Evolutionary conservation across 2,888 invertebrate genomes (phyloP), one percentile per base, ranked within the genome.

Genomic region (Deilephila elpenor): DNA sequence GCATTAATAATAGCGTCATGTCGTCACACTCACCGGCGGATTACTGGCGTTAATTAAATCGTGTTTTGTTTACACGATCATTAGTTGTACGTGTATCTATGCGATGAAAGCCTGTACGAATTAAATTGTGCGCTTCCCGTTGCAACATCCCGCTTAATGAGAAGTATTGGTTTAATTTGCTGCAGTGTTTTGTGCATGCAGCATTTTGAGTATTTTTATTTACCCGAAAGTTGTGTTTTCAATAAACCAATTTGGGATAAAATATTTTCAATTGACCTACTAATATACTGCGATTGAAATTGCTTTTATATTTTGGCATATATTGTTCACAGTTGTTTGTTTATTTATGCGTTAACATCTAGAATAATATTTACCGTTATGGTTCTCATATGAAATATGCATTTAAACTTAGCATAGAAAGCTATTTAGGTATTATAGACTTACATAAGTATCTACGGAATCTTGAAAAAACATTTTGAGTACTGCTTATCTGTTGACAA

Each of bases 1-100:
- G 44, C 44, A 64, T 20, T 64, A 64, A 64, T 64, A 67, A 75
- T 73, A 64, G 71, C 25, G 17, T 67, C 51, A 67, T 25, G 44
- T 44, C 25, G 51, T 77, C 76, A 61, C 59, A 60, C 61, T 71
- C 44, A n/a, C 73, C 37, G 61, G 71, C 73, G 25, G 11, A 51
- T 44, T 44, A 67, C 51, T 51, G 25, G 67, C 37, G 25, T 67
- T 44, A 25, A 67, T 67, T 67, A 67, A 51, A 44, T 67, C 25
- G 64, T 64, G 64, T 64, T 14, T 64, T 64, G 64, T 64, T 64
- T 64, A 64, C 64, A 34, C 34, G 17, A 32, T 62, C 61, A 20
- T 64, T 64, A 20, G 64, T 37, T 20, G 11, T 29, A n/a, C 34
- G 8, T 64, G 37, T 64, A 37, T 37, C 19, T 19, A 11, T 37